phyloP scores from a whole-genome alignment of 2,888 invertebrate genomes.

The Dysmachus trigonus region DNA sequence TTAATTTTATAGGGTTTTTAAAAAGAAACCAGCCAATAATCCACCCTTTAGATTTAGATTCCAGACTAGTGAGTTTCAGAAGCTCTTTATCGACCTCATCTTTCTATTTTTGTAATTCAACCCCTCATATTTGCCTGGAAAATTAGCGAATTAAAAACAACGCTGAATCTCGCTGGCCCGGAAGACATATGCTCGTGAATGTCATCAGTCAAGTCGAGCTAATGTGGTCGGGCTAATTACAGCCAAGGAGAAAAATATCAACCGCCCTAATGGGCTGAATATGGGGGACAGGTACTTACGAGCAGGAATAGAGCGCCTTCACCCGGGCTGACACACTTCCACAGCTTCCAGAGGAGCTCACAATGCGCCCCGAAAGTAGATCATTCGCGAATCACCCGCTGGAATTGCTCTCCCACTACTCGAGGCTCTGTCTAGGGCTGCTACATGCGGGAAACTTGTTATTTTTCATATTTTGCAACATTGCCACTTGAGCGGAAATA shows the following conservation, averaged over 20 bases:
- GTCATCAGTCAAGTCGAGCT: not conserved
- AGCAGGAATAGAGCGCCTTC: not conserved
- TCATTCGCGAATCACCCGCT: not conserved
- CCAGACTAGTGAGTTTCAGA: not conserved
- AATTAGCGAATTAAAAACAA: not conserved
- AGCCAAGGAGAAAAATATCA: not conserved
- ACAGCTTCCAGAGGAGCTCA: not conserved
- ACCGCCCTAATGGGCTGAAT: not conserved
- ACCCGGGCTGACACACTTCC: not conserved
- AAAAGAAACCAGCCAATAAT: no score
- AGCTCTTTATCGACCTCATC: not conserved
- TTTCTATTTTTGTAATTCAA: not conserved
- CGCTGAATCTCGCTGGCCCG: not conserved
- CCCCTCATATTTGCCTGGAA: not conserved
- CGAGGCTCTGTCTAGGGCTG: not conserved
- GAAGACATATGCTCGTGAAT: not conserved
- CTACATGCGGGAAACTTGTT: not conserved
- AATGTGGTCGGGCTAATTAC: not conserved
- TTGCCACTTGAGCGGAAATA: not conserved
- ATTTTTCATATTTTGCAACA: not conserved
- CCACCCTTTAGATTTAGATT: no score
- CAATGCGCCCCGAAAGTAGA: not conserved
- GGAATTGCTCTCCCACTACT: not conserved
- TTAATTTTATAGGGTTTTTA: no score
- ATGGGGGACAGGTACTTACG: not conserved